A percentile compares a stretch with the other conserved stretches of the same genome.
phyloP scores from a whole-genome alignment of 1,140 invertebrate species.

The Aphis craccivora region DNA sequence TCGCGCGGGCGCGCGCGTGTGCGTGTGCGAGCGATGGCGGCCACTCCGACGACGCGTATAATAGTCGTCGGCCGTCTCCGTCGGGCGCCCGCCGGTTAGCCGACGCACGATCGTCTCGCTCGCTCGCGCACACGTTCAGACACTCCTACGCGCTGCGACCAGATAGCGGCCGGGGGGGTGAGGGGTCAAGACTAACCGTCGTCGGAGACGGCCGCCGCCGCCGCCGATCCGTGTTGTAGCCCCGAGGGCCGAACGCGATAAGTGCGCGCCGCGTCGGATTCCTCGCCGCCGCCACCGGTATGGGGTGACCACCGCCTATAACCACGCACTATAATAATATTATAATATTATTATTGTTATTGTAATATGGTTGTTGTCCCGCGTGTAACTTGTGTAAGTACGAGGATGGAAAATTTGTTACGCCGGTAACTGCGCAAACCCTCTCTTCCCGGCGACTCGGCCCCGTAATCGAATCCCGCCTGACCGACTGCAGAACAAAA shows the following conservation, averaged over 20 bases:
- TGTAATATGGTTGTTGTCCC: not conserved
- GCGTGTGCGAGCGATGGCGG: conserved; percentile 19
- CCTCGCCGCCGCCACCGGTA: not conserved
- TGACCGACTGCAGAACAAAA: too few relatives aligned
- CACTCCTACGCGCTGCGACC: conserved; percentile 41
- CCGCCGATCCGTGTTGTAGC: conserved; percentile 39
- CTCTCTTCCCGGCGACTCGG: not conserved
- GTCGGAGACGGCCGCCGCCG: not conserved
- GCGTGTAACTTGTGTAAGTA: not conserved
- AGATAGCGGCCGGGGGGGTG: not conserved
- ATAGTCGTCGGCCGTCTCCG: not conserved
- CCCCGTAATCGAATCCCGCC: too few relatives aligned
- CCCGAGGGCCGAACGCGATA: conserved; percentile 22
- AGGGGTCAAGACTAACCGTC: conserved; percentile 3
- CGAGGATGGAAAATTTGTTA: not conserved
- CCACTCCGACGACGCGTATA: not conserved
- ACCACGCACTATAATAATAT: not conserved
- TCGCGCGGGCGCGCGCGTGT: not conserved
- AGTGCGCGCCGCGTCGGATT: conserved; percentile 41
- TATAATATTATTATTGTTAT: not conserved
- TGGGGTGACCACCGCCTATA: not conserved
- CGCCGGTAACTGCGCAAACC: not conserved
- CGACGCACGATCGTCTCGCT: not conserved
- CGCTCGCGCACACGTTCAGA: conserved; percentile 33
- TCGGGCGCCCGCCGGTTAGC: not conserved